These are phyloP conservation scores for Tinamus major DNA, from an alignment of 2,797 vertebrate genomes.

Conservation along the genomic window DNA sequence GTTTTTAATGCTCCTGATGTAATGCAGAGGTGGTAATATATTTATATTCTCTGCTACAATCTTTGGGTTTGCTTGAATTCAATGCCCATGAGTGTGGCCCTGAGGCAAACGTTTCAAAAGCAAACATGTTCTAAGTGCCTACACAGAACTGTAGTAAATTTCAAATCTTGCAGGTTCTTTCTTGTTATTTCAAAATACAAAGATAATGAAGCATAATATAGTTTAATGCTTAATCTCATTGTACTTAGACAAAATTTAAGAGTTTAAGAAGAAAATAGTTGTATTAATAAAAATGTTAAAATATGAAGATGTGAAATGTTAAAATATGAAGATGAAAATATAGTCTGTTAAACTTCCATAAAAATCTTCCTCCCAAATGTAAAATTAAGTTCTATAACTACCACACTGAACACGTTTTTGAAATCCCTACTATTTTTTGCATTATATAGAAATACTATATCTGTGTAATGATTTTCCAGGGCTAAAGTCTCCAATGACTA, in stretches of 20 bases:
- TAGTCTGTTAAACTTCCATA: not conserved
- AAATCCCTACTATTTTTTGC: not conserved
- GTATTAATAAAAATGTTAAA: not conserved
- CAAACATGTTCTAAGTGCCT: not conserved
- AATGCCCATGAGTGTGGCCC: not conserved
- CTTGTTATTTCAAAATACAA: not conserved
- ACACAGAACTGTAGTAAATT: not conserved
- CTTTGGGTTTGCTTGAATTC: not conserved
- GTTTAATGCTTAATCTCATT: not conserved
- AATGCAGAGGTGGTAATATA: not conserved
- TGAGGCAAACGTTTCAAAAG: not conserved
- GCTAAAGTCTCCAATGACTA: not conserved
- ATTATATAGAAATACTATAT: not conserved
- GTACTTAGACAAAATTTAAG: not conserved
- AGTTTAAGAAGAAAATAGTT: not conserved
- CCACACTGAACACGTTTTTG: not conserved
- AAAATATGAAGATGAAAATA: not conserved
- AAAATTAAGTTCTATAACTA: not conserved
- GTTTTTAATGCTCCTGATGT: not conserved
- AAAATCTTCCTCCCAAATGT: not conserved
- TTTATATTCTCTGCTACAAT: not conserved
- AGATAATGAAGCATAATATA: not conserved
- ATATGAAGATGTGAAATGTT: not conserved
- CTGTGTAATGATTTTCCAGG: not conserved
- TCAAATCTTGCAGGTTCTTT: accelerated